Base-by-base conservation (phyloP, 2,888 invertebrate genomes). In the Platycnemis pennipes region DNA sequence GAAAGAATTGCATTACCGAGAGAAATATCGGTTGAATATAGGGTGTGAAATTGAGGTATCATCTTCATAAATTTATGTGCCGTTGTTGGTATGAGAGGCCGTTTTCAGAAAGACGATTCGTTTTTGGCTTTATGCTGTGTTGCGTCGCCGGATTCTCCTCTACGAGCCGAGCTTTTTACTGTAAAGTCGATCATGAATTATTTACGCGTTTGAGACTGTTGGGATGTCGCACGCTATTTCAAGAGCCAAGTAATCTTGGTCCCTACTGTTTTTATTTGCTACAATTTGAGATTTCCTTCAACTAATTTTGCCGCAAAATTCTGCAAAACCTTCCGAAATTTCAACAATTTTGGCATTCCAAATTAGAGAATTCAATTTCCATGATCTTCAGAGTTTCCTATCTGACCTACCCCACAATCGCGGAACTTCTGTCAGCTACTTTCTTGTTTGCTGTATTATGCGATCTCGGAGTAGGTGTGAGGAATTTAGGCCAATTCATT, bases 11-110 rank as follows among this genome's bases (percentile, higher is more conserved):
- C 37, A 77, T 77, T 77, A 37, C 77, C 2, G 8, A 37, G 77
- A 37, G 77, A 63, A 63, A 63, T 77, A 77, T 77, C 37, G 77
- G 77, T 77, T 37, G 77, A 77, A 77, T 77, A 77, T 37, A 77
- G 77, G 31, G 77, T 77, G 77, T 77, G 77, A 77, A 77, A 77
- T 77, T 77, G 77, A 77, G 77, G 77, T 37, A 77, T 77, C 77
- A 77, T 77, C 37, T 77, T 77, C 77, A 77, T 77, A 77, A 37
- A 77, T 77, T 77, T 77, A 77, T 77, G 77, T 77, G 11, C 31
- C 2, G 31, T 77, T n/a, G n/a, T n/a, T 37, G 77, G 77, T 31
- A 31, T 7, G 77, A 77, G 63, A 77, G 77, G 77, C 37, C 37
- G 77, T 77, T 77, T 13, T 37, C 26, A 37, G 11, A 37, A 26